Percentiles rank a stretch among this genome's conserved stretches.
Evolutionary conservation across 2,797 vertebrate species (phyloP).

Genomic region (Corythornis leucogaster): DNA sequence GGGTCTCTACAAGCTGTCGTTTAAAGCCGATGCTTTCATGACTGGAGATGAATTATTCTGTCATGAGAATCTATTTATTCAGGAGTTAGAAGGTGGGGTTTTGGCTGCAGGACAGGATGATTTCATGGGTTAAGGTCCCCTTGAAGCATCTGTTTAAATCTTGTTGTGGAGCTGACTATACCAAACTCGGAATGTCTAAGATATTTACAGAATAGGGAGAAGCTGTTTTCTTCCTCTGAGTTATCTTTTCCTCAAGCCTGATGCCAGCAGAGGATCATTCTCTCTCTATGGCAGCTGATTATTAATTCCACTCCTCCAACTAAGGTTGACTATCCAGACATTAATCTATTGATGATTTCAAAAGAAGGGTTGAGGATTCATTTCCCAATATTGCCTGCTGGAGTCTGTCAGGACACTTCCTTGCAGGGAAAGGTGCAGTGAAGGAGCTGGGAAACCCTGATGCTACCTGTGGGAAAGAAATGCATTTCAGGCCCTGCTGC

Average conservation of each 20-base stretch:
- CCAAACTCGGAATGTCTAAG: conserved; percentile 39
- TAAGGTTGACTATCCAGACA: background rate
- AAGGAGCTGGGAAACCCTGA: background rate
- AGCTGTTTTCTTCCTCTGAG: background rate
- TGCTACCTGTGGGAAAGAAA: background rate
- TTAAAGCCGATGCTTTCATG: conserved; percentile 96
- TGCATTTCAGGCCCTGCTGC: background rate
- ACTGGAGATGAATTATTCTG: conserved; percentile 91
- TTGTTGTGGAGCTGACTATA: conserved; percentile 80
- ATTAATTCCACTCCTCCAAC: background rate
- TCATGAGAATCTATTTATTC: conserved; percentile 93
- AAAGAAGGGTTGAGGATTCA: background rate
- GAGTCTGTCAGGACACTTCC: background rate
- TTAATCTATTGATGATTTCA: background rate
- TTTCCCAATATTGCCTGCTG: background rate
- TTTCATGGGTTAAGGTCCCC: conserved; percentile 91
- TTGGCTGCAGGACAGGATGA: conserved; percentile 88
- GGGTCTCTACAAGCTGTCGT: conserved; percentile 89
- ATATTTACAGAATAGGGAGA: background rate
- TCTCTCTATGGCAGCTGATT: background rate
- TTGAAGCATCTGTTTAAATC: conserved; percentile 88
- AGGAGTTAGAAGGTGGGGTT: conserved; percentile 89
- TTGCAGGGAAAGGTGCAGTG: background rate
- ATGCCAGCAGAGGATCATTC: background rate
- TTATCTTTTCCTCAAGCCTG: background rate